Evolutionary conservation across 1,140 invertebrate species (phyloP).

Genomic region (Trichonephila clavipes): DNA sequence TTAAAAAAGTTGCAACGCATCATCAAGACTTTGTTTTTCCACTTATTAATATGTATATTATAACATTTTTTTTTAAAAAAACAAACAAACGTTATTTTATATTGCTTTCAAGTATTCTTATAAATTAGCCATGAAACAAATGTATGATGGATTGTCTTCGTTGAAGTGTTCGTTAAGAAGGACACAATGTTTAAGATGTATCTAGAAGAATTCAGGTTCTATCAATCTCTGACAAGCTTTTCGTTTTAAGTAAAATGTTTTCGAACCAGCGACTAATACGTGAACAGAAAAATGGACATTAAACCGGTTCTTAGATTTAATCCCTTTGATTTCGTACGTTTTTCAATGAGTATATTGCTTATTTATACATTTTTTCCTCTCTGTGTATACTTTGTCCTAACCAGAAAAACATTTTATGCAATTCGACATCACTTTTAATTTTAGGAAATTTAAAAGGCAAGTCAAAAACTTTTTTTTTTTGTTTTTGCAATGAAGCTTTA

Average conservation of each 20-base stretch:
- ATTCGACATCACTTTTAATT: too few relatives aligned
- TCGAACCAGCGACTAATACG: not conserved
- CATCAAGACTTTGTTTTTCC: not conserved
- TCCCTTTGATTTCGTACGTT: not conserved
- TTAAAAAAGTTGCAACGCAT: not conserved
- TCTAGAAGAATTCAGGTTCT: not conserved
- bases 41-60: not conserved
- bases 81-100: not conserved
- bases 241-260: conserved; percentile 7
- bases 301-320: not conserved
- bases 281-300: not conserved
- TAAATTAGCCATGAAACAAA: not conserved
- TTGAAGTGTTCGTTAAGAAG: not conserved
- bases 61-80: not conserved
- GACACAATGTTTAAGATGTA: not conserved
- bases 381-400: too few relatives aligned
- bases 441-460: too few relatives aligned
- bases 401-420: too few relatives aligned
- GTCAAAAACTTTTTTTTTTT: too few relatives aligned
- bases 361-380: not conserved
- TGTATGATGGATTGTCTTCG: not conserved
- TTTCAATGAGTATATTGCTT: not conserved
- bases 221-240: not conserved
- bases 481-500: too few relatives aligned
- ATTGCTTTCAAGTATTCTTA: too few relatives aligned